phyloP scores from a whole-genome alignment of 2,113 vertebrate species.

The Sylvilagus bachmani region DNA sequence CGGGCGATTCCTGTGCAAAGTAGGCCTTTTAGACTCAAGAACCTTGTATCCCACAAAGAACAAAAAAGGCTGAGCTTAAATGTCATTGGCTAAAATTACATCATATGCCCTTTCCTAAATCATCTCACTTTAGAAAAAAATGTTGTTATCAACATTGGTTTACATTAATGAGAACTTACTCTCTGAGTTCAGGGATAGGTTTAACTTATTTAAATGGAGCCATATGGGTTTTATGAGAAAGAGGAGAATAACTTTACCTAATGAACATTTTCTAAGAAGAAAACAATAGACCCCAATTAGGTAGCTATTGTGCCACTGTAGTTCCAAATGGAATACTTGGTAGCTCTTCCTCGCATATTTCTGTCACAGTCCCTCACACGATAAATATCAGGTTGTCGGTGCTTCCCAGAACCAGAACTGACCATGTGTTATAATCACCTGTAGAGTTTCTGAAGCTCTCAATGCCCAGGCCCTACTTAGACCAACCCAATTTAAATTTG shows the following conservation, averaged over 20 bases:
- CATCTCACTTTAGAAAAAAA: neutral
- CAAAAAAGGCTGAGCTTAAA: neutral
- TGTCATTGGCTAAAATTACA: neutral
- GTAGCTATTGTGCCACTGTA: neutral
- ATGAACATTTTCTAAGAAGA: neutral
- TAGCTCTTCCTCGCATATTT: neutral
- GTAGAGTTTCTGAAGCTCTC: neutral
- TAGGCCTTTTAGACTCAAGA: neutral
- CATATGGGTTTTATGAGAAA: neutral
- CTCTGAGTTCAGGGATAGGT: neutral
- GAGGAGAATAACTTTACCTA: neutral
- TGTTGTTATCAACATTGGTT: neutral
- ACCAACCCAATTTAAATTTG: neutral
- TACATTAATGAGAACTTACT: neutral
- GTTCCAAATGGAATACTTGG: neutral
- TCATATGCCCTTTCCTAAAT: neutral
- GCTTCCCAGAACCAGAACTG: neutral
- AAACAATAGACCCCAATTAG: neutral
- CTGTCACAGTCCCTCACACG: neutral
- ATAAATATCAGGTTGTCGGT: neutral
- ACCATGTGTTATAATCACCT: neutral
- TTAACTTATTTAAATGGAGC: neutral
- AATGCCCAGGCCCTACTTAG: neutral
- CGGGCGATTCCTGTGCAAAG: constrained; percentile 5
- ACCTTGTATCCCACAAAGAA: neutral